Evolutionary conservation across 2,888 invertebrate species (phyloP), one percentile per base, ranked within the genome.

Genomic region (Augochlorella aurata): DNA sequence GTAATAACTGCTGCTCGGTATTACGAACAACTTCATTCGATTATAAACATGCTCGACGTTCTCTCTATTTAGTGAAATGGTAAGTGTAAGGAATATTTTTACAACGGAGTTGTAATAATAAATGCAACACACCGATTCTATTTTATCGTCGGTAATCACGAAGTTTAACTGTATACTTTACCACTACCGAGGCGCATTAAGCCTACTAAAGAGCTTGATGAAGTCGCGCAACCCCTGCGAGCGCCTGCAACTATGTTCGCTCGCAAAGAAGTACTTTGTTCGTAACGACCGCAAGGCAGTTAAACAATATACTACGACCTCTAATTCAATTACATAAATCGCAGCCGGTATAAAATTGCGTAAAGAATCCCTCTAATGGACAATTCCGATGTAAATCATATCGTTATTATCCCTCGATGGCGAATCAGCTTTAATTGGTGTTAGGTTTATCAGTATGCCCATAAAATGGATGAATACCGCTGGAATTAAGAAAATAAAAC

Each of bases 401-500:
- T 29, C 24, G 47, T 47, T 67, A 67, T 16, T 67, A 18, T 45
- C 47, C 21, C 4, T 1, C 9, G 45, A 67, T 24, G n/a, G n/a
- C 24, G 24, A 24, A 47, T 67, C 44, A 10, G 38, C 10, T 67
- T 47, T 67, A 67, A 49, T 24, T 67, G 45, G 47, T 45, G 66
- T 45, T 45, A 47, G 66, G 45, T 66, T 66, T 66, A 45, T 66
- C 66, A 66, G 66, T 8, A 2, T 2, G 66, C 45, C 21, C 21
- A 14, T 45, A 45, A 45, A 66, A 47, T 45, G 65, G n/a, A 47
- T 21, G 9, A 68, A 47, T 52, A 45, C n/a, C 8, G 38, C 38
- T 49, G 14, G 50, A 70, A 65, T 54, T 38, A 49, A 61, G 24
- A 71, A 76, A 47, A 58, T 52, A 65, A 58, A 50, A 47, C 4